Conservation (phyloP, 2,888 invertebrate species). For the Sminthurinus aureus region DNA sequence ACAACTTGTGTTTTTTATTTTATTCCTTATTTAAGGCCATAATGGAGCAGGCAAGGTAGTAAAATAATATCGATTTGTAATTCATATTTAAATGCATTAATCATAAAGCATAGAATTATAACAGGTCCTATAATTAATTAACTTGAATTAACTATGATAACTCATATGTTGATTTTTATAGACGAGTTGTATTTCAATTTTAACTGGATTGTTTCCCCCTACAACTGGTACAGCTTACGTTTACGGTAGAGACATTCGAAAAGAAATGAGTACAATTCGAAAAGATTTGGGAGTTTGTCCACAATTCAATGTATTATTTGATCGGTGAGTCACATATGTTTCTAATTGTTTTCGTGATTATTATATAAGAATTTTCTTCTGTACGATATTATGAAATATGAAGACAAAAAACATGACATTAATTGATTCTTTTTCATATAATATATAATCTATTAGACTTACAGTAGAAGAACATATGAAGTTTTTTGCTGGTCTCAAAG, state of each 20-base stretch:
- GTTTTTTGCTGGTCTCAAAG: slow-evolving; percentile 64
- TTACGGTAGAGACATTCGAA: slow-evolving; percentile 68
- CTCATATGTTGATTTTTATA: slow-evolving; percentile 24
- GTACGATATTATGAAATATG: not conserved
- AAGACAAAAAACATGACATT: too few relatives aligned
- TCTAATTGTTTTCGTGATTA: not conserved
- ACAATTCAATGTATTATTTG: slow-evolving; percentile 82
- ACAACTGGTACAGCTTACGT: slow-evolving; percentile 77
- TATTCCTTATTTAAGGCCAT: slow-evolving; percentile 67
- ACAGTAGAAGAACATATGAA: slow-evolving; percentile 66
- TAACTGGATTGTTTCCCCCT: slow-evolving; percentile 80
- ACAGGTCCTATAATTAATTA: too few relatives aligned
- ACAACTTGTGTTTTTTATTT: too few relatives aligned
- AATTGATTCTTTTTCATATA: slow-evolving; percentile 63
- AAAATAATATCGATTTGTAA: not conserved
- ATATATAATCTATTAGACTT: slow-evolving; percentile 65
- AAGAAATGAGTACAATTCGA: slow-evolving; percentile 69
- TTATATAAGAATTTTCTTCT: not conserved
- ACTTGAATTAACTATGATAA: too few relatives aligned
- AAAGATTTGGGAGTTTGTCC: slow-evolving; percentile 84
- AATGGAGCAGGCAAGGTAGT: slow-evolving; percentile 87
- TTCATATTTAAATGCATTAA: too few relatives aligned
- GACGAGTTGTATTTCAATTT: slow-evolving; percentile 70
- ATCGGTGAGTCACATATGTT: slow-evolving; percentile 62
- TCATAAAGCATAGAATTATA: too few relatives aligned